Evolutionary conservation across 2,113 vertebrate genomes (phyloP).

Genomic region (Choloepus hoffmanni): DNA sequence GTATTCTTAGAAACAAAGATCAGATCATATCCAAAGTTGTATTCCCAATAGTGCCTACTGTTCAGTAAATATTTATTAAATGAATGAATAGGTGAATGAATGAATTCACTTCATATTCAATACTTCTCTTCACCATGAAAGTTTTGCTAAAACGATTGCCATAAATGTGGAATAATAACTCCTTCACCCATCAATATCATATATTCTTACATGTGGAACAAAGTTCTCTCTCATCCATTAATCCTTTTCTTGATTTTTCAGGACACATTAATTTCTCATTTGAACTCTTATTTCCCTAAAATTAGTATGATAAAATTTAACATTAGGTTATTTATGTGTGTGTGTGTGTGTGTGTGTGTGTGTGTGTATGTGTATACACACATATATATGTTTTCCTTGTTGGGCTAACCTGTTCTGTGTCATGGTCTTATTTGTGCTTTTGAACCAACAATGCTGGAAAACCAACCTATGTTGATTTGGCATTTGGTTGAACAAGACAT

Average conservation of each 20-base stretch:
- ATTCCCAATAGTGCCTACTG: neutral
- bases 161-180: neutral
- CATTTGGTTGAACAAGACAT: neutral
- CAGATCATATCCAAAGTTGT: neutral
- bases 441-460: neutral
- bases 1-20: neutral
- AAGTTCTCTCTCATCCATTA: neutral
- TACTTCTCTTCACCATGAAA: neutral
- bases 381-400: neutral
- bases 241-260: neutral
- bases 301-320: neutral
- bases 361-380: too few species aligned
- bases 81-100: neutral
- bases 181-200: neutral
- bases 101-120: neutral
- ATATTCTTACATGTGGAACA: neutral
- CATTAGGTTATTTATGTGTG: neutral
- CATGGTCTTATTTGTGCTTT: neutral
- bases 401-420: neutral
- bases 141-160: neutral
- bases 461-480: neutral
- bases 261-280: neutral
- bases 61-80: neutral
- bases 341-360: too few species aligned
- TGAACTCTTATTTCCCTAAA: neutral